These are phyloP conservation scores for Pseudomyrmex dendroicus DNA, from an alignment of 1,140 invertebrate species.

Conservation along the genomic window DNA sequence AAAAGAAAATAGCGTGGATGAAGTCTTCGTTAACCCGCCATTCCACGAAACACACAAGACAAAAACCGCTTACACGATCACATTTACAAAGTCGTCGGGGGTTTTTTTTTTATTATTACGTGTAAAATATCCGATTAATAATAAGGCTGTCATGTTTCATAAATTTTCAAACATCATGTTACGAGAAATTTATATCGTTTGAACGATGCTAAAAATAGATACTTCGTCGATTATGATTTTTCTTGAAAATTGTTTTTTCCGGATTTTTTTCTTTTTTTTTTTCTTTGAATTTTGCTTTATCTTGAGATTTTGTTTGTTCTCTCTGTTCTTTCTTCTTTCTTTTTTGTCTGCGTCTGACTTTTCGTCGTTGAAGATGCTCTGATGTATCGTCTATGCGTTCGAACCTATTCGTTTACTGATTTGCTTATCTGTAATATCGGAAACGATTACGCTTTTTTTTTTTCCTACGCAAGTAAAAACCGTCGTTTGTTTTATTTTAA, in stretches of 20 bases:
- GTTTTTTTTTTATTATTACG: background rate
- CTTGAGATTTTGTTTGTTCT: background rate
- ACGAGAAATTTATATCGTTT: background rate
- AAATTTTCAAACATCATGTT: background rate
- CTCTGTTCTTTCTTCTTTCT: background rate
- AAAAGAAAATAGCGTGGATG: conserved; percentile 25
- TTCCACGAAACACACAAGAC: conserved; percentile 30
- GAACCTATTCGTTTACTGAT: background rate
- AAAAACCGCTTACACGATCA: conserved; percentile 22
- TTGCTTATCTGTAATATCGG: background rate
- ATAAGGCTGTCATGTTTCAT: background rate
- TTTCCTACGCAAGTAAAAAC: background rate
- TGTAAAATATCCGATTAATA: background rate
- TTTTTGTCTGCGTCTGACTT: background rate
- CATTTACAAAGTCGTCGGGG: background rate
- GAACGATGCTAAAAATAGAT: background rate
- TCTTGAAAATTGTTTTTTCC: conserved; percentile 5
- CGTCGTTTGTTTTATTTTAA: background rate
- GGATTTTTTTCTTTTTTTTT: conserved; percentile 29
- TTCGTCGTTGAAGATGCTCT: background rate
- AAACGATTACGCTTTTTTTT: background rate
- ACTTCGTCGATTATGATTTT: conserved; percentile 20
- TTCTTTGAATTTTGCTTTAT: background rate
- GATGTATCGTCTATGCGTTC: conserved; percentile 1
- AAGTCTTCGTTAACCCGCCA: conserved; percentile 55